A percentile compares a stretch with the other conserved stretches of the same genome.
Evolutionary conservation across 2,797 vertebrate species (phyloP).

Genomic region (Syndactyla subalaris): DNA sequence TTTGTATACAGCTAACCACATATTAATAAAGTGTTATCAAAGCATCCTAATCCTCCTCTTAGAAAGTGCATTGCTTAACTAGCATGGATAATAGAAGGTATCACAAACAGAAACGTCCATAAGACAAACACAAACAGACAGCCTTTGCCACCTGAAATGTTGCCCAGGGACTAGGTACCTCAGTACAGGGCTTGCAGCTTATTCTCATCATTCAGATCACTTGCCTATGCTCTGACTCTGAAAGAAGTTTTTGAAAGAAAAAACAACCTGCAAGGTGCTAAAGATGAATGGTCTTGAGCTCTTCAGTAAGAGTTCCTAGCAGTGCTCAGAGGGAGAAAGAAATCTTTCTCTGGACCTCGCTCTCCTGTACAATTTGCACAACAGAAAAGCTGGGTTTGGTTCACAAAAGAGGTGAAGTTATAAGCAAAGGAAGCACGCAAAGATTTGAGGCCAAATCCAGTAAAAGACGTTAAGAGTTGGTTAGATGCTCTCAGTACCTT

Average conservation of each 20-base stretch:
- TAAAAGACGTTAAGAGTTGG: neutral
- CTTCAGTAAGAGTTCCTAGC: neutral
- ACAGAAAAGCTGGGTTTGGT: slow-evolving; percentile 21
- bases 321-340: neutral
- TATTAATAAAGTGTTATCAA: neutral
- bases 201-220: neutral
- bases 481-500: neutral
- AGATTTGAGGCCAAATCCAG: neutral
- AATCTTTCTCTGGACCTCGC: neutral
- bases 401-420: slow-evolving; percentile 16
- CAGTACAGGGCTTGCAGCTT: neutral
- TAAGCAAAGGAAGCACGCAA: neutral
- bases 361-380: neutral
- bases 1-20: neutral
- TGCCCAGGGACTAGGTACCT: neutral
- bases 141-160: neutral
- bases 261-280: slow-evolving; percentile 3
- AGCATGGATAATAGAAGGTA: neutral
- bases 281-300: slow-evolving; percentile 8
- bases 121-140: fast-evolving
- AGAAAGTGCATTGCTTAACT: neutral
- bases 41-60: neutral
- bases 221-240: neutral
- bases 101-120: neutral
- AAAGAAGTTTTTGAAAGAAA: slow-evolving; percentile 32